Evolutionary conservation across 1,140 invertebrate species (phyloP), one percentile per base, ranked within the genome.

Genomic region (Macrocentrus cingulum): DNA sequence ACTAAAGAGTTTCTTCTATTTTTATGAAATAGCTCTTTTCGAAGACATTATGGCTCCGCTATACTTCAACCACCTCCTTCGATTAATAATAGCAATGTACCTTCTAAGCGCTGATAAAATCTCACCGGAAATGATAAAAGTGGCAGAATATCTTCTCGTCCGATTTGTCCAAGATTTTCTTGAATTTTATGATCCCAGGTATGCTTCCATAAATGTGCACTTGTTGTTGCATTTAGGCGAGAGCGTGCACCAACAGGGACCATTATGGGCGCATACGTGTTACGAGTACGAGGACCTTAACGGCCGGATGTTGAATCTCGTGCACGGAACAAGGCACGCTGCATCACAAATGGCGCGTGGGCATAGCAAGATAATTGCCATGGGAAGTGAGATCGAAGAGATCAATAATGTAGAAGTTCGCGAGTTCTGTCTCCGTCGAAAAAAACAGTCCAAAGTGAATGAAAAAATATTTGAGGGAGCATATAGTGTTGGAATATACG

Each of bases 211-310:
- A 16, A 67, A 67, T 53, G 58, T 65, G 4, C 63, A 67, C 34
- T 49, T 54, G 48, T 9, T 68, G n/a, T 32, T 64, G 16, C 64
- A 66, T 60, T 56, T 65, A 32, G n/a, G 58, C 2, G 42, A 64
- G 44, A 58, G 54, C 34, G 64, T 66, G 2, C 16, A 45, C 15
- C 56, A 19, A 8, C 49, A 60, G 37, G 60, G 63, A 37, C 62
- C 60, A n/a, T 48, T 67, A 5, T 67, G 63, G 61, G 55, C 52
- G 15, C 41, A 60, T 20, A 44, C 64, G 2, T 66, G 63, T 49
- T 67, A 54, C 16, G 34, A 59, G 51, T 67, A 46, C 36, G 64
- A 64, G 60, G 59, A 68, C 44, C 50, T 68, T 15, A 64, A 68
- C 56, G 62, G 59, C 0, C 48, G 60, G 59, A 29, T 64, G 0